Conservation (phyloP, 2,888 invertebrate genomes). For the Eupithecia pulchellata region DNA sequence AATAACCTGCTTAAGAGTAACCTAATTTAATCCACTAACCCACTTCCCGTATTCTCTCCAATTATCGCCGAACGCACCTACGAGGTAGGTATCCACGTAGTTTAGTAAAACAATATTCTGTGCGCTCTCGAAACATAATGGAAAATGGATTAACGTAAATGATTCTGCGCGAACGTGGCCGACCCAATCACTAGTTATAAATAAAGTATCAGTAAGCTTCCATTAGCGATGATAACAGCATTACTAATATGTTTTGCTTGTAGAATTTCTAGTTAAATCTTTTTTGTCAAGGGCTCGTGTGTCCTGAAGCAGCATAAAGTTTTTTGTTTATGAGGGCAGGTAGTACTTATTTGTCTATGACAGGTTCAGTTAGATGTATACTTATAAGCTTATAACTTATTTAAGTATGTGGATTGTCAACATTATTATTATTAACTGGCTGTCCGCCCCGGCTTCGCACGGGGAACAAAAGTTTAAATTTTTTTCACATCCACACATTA, state of each 20-base stretch:
- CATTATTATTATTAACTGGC: no score
- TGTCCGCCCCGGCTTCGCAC: no score
- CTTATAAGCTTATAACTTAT: no score
- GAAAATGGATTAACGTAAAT: slow-evolving; percentile 19
- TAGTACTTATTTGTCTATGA: neutral
- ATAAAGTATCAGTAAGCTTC: slow-evolving; percentile 16
- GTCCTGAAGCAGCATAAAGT: neutral
- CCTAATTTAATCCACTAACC: slow-evolving; percentile 11
- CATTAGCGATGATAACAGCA: slow-evolving; percentile 5
- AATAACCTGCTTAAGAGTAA: slow-evolving; percentile 14
- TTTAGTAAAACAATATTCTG: slow-evolving; percentile 17
- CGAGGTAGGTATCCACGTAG: neutral
- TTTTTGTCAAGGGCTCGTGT: neutral
- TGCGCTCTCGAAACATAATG: slow-evolving; percentile 11
- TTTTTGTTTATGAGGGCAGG: neutral
- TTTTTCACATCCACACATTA: no score
- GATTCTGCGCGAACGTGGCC: slow-evolving; percentile 10
- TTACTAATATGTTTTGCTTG: neutral
- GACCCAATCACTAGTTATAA: slow-evolving; percentile 12
- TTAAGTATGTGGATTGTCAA: no score
- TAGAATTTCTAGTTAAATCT: neutral
- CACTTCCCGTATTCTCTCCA: slow-evolving; percentile 11
- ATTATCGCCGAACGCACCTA: slow-evolving; percentile 2
- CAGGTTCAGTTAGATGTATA: neutral
- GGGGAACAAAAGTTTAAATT: no score